Base-by-base conservation (phyloP, 2,888 invertebrate species). In the Torymus auratus region DNA sequence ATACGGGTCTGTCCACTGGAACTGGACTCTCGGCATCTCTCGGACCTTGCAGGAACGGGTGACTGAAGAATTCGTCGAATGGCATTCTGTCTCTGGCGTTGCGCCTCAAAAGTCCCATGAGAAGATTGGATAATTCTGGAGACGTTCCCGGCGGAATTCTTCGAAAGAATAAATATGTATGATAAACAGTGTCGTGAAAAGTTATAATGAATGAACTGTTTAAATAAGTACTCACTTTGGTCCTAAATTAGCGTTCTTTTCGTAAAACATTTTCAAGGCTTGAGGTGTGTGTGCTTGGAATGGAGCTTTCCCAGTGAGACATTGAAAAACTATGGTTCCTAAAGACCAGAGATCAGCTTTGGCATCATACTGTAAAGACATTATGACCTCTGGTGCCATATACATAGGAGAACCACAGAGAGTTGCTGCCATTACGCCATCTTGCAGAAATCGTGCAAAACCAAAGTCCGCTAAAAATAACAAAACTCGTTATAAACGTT, bases 341-440 rank as follows among this genome's bases (percentile, higher is more conserved):
- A 99, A 93, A 85, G 99, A 99, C 99, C 99, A 99, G 80, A 99
- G 94, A 92, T 99, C 99, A 12, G 99, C 99, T 93, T 99, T 99
- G 75, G 98, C 99, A 91, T 98, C 98, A 90, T 99, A 99, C 89
- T 99, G 97, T 83, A 98, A 92, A 2, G 99, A 99, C 99, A 99
- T 99, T 87, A 99, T 99, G 75, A 99, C 99, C 93, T 99, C 99
- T 0, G 99, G 99, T 55, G 99, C 99, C 99, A 99, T 99, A 91
- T 99, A 99, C 99, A 99, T 99, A 14, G 99, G 99, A 68, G 99
- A 99, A 67, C 99, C 99, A 92, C 99, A 99, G 61, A 99, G 93
- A 53, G 99, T 99, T 83, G 98, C 99, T 76, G 99, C 99, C 99
- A 99, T 99, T 76, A 98, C 98, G 83, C 99, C 99, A 91, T 99